Percentiles rank a stretch among this genome's conserved stretches.
Conservation (phyloP, 2,797 vertebrate genomes). For the Characodon lateralis region DNA sequence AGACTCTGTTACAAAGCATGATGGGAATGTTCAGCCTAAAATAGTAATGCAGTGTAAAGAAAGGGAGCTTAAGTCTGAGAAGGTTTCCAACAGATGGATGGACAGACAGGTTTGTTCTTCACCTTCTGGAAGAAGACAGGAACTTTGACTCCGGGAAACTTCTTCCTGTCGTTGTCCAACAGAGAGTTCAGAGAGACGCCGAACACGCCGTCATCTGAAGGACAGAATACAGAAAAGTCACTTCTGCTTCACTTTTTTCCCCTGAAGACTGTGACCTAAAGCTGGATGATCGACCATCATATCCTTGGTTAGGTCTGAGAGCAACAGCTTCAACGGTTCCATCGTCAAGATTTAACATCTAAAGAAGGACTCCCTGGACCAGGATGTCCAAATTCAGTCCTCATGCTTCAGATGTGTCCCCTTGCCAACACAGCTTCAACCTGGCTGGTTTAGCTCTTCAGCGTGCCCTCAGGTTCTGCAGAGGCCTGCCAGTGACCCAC, state of each 20-base stretch:
- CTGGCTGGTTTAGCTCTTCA: background rate
- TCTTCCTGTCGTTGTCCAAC: slow-evolving; percentile 91
- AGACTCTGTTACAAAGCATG: background rate
- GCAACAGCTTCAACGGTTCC: no score
- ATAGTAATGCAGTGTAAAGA: background rate
- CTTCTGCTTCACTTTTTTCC: background rate
- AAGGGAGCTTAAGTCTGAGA: background rate
- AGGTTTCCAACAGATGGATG: background rate
- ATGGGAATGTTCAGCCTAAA: background rate
- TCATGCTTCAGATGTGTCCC: no score
- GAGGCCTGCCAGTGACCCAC: background rate
- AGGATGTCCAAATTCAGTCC: no score
- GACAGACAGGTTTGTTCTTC: background rate
- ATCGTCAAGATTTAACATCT: no score
- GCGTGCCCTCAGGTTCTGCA: background rate
- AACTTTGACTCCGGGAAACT: slow-evolving; percentile 87
- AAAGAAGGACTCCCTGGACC: no score
- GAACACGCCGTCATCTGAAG: slow-evolving; percentile 89
- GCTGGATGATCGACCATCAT: no score
- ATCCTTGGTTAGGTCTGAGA: no score
- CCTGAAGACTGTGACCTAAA: no score
- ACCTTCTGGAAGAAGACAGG: slow-evolving; percentile 94
- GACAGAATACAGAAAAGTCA: slow-evolving; percentile 13
- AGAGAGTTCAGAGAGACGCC: slow-evolving; percentile 86
- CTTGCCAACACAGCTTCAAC: no score